These are phyloP conservation scores for Amblyteles armatorius DNA, from an alignment of 2,888 invertebrate species.

Conservation along the genomic window DNA sequence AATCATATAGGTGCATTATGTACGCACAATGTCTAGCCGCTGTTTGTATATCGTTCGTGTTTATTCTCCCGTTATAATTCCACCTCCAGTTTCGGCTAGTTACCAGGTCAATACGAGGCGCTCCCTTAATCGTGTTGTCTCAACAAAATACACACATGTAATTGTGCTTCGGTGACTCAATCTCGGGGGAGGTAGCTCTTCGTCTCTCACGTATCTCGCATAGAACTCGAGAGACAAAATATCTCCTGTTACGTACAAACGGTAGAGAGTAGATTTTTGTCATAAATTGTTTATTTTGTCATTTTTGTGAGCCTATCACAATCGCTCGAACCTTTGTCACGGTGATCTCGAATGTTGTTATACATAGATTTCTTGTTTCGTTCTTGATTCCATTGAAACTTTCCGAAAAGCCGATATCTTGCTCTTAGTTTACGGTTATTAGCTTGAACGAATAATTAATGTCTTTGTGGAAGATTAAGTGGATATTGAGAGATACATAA, in stretches of 20 bases:
- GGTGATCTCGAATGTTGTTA: conserved; percentile 26
- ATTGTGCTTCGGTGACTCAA: conserved; percentile 28
- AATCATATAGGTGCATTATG: conserved; percentile 71
- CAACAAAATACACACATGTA: conserved; percentile 29
- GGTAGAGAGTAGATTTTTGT: background rate
- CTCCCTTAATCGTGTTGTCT: conserved; percentile 46
- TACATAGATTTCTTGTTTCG: background rate
- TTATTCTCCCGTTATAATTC: conserved; percentile 3
- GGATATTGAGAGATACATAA: conserved; percentile 43
- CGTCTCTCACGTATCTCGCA: background rate
- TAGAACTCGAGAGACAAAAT: conserved; percentile 11
- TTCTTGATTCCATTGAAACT: conserved; percentile 26
- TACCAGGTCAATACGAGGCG: conserved; percentile 38
- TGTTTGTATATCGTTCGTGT: conserved; percentile 64
- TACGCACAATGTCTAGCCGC: conserved; percentile 65
- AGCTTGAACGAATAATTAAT: conserved; percentile 47
- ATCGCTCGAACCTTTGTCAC: conserved; percentile 1
- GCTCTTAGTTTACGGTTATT: conserved; percentile 31
- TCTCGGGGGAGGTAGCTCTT: background rate
- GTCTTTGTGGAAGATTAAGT: conserved; percentile 38
- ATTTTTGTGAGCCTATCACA: background rate
- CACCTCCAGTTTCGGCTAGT: conserved; percentile 29
- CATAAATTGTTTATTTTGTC: background rate
- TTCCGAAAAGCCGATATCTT: conserved; percentile 20
- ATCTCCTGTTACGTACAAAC: background rate